Evolutionary conservation across 1,140 invertebrate species (phyloP).

Genomic region (Odontomachus brunneus): DNA sequence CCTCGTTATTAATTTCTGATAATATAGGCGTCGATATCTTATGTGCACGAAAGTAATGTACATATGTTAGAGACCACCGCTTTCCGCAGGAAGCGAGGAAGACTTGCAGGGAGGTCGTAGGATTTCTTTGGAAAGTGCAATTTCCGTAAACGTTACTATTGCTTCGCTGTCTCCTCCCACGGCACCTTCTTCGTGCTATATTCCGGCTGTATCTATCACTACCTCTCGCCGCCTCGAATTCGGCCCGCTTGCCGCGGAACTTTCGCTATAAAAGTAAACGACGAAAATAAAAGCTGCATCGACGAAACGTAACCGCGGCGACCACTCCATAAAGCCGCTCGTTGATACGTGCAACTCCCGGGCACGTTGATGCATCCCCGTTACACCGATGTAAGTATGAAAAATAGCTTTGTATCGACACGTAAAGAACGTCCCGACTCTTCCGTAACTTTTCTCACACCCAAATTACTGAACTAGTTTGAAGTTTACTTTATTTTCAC

Average conservation of each 20-base stretch:
- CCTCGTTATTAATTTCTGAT: neutral
- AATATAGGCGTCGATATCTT: neutral
- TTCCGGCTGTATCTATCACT: conserved; percentile 53
- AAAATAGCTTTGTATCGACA: neutral
- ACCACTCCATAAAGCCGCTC: conserved; percentile 55
- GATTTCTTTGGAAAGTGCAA: conserved; percentile 78
- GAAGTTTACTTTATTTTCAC: no score
- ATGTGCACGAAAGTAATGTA: neutral
- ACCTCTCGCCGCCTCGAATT: conserved; percentile 63
- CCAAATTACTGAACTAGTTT: no score
- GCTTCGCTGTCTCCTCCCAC: conserved; percentile 59
- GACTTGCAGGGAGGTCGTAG: neutral
- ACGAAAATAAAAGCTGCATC: conserved; percentile 77
- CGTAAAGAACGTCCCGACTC: neutral
- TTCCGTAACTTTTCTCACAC: no score
- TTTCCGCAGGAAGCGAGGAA: conserved; percentile 4
- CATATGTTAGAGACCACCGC: conserved; percentile 25
- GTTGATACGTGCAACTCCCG: conserved; percentile 67
- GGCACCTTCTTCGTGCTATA: neutral
- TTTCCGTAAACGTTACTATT: conserved; percentile 76
- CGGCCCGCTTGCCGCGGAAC: conserved; percentile 73
- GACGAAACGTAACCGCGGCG: conserved; percentile 65
- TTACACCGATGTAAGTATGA: neutral
- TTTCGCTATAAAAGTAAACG: conserved; percentile 82
- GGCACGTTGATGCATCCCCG: conserved; percentile 49